Evolutionary conservation across 92 coral and sea anemone genomes (phyloP), one percentile per base, ranked within the genome.

Genomic region (Actinernus sp.): DNA sequence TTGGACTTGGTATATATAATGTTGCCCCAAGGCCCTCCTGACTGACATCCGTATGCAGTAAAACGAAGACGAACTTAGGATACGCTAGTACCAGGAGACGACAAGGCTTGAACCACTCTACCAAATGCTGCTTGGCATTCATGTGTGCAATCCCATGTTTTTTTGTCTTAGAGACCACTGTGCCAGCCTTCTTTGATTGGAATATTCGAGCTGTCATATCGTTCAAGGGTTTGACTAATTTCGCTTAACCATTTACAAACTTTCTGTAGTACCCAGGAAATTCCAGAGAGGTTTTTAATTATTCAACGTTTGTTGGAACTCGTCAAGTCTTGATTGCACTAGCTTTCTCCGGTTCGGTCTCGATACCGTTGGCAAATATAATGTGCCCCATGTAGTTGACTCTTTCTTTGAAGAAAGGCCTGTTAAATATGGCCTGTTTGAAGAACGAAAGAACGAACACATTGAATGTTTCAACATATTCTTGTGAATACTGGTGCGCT

Each of bases 301-400:
- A 73, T 1, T 26, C 12, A 13, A 54, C 40, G 27, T 30, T 64
- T 0, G 40, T 41, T 25, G 65, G 65, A 2, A 54, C 53, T 32
- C 73, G 73, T 73, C 74, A 31, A 2, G 41, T 31, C 4, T 59
- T 14, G 22, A 64, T 49, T 48, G 63, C 68, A 2, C 28, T 26
- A 16, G 67, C 51, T 20, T 72, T 81, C 49, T 55, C 68, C 3
- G 76, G 55, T 39, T 81, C 69, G 19, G 73, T 52, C 5, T 50
- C 46, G 1, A 56, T 61, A 0, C 70, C 80, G 1, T 52, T 49
- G 1, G 36, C 31, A 1, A 68, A 71, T 4, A 55, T 58, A 51
- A 67, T 64, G 21, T 53, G 62, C 26, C 76, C 88, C 9, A 66
- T 47, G 41, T 73, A 58, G 14, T 46, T 20, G 10, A 74, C 73